phyloP scores from a whole-genome alignment of 1,140 invertebrate genomes.

The Pseudomyrmex dendroicus region DNA sequence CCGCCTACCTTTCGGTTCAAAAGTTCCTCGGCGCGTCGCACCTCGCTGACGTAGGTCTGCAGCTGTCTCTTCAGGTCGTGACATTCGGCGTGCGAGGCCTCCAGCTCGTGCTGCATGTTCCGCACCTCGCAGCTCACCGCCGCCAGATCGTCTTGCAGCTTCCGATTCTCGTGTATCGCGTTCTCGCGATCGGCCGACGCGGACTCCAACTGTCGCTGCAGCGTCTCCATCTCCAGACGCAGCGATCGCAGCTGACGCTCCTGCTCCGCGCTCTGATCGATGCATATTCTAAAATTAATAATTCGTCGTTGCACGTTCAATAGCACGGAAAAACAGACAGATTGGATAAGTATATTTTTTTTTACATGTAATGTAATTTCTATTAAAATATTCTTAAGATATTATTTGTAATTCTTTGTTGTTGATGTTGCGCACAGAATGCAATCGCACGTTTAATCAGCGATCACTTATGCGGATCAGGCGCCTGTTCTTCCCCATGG shows the following conservation, averaged over 20 bases:
- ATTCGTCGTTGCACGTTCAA: neutral
- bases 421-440: too few species aligned
- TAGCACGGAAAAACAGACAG: neutral
- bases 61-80: slow-evolving; percentile 89
- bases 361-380: neutral
- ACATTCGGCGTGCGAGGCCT: slow-evolving; percentile 87
- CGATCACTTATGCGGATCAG: slow-evolving; percentile 52
- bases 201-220: slow-evolving; percentile 85
- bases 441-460: slow-evolving; percentile 26
- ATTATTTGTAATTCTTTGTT: neutral
- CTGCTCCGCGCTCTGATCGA: slow-evolving; percentile 79
- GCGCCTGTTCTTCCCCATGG: slow-evolving; percentile 38
- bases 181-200: slow-evolving; percentile 86
- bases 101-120: slow-evolving; percentile 86
- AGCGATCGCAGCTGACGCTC: slow-evolving; percentile 79
- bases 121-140: slow-evolving; percentile 84
- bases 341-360: neutral
- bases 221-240: slow-evolving; percentile 86
- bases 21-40: slow-evolving; percentile 89
- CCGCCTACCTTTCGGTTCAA: slow-evolving; percentile 87
- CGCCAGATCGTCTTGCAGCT: slow-evolving; percentile 88
- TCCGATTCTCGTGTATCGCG: slow-evolving; percentile 87
- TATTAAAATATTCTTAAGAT: neutral
- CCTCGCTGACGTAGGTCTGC: slow-evolving; percentile 90
- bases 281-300: slow-evolving; percentile 74